Conservation (phyloP, 2,113 vertebrate genomes). For the Amia ocellicauda region DNA sequence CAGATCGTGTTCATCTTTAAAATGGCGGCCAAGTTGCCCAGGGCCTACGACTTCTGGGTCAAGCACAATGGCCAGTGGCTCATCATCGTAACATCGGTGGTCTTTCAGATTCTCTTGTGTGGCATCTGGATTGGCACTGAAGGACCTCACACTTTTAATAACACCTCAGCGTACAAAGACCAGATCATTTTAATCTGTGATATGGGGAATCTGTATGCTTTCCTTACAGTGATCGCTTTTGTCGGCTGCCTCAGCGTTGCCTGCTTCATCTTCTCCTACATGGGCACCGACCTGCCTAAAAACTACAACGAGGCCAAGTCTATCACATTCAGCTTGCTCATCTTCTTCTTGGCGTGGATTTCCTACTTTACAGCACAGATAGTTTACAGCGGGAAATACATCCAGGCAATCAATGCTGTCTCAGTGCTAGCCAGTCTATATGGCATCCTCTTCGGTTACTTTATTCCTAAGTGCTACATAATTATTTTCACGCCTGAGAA, state of each 20-base stretch:
- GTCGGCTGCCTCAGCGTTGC: constrained; percentile 47
- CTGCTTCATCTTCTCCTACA: constrained; percentile 78
- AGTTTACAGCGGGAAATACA: constrained; percentile 38
- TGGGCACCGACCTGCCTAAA: constrained; percentile 82
- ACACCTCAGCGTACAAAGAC: constrained; percentile 36
- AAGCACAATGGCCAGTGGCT: constrained; percentile 63
- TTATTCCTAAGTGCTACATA: constrained; percentile 59
- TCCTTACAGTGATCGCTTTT: constrained; percentile 20
- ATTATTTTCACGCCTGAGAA: constrained; percentile 53
- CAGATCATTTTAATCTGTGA: constrained; percentile 66
- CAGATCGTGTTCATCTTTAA: constrained; percentile 83
- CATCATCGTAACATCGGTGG: constrained; percentile 49
- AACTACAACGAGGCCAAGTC: constrained; percentile 85
- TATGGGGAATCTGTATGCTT: accelerated
- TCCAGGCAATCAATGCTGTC: constrained; percentile 8
- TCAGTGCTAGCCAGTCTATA: constrained; percentile 40
- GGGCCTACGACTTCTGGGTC: constrained; percentile 62
- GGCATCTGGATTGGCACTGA: constrained; percentile 23
- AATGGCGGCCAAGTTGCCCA: constrained; percentile 65
- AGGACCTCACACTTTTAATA: constrained; percentile 47
- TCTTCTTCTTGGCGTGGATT: constrained; percentile 70
- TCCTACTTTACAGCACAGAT: constrained; percentile 40
- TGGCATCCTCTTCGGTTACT: constrained; percentile 52
- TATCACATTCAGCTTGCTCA: constrained; percentile 76
- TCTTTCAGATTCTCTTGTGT: constrained; percentile 52